Evolutionary conservation across 2,113 vertebrate genomes (phyloP).

Genomic region (Barbus barbus): DNA sequence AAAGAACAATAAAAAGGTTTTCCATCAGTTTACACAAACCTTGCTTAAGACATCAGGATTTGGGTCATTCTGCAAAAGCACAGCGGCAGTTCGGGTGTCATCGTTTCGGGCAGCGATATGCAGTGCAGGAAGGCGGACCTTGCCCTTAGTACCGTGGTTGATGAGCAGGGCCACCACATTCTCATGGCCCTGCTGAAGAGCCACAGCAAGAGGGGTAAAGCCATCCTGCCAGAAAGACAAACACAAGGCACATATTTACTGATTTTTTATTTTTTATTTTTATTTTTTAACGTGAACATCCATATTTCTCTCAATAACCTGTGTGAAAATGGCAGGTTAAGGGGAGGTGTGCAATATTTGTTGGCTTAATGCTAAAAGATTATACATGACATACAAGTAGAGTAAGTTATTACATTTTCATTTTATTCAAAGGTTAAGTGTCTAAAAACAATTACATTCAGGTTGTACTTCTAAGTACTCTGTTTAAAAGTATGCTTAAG

Average conservation of each 20-base stretch:
- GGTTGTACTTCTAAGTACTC: too few relatives aligned
- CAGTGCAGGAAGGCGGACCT: slow-evolving; percentile 93
- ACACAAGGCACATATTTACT: neutral
- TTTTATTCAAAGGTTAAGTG: too few relatives aligned
- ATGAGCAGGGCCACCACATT: slow-evolving; percentile 97
- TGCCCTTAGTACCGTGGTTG: slow-evolving; percentile 95
- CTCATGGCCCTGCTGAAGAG: slow-evolving; percentile 97
- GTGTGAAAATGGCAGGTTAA: neutral
- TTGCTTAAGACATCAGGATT: slow-evolving; percentile 97
- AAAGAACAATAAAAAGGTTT: too few relatives aligned
- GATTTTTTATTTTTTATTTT: too few relatives aligned
- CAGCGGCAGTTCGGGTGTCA: slow-evolving; percentile 86
- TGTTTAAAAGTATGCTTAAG: too few relatives aligned
- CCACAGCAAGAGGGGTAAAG: slow-evolving; percentile 94
- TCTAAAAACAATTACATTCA: too few relatives aligned
- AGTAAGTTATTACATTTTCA: too few relatives aligned
- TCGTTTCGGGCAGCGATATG: slow-evolving; percentile 82
- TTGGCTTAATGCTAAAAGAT: neutral
- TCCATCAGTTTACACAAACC: slow-evolving; percentile 63
- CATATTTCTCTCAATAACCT: neutral
- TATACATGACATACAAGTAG: too few relatives aligned
- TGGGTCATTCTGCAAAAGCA: slow-evolving; percentile 95
- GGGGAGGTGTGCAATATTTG: neutral
- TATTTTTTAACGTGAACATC: too few relatives aligned
- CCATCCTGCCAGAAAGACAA: slow-evolving; percentile 80